Conservation (phyloP, 1,140 invertebrate genomes). For the Danaus plexippus region DNA sequence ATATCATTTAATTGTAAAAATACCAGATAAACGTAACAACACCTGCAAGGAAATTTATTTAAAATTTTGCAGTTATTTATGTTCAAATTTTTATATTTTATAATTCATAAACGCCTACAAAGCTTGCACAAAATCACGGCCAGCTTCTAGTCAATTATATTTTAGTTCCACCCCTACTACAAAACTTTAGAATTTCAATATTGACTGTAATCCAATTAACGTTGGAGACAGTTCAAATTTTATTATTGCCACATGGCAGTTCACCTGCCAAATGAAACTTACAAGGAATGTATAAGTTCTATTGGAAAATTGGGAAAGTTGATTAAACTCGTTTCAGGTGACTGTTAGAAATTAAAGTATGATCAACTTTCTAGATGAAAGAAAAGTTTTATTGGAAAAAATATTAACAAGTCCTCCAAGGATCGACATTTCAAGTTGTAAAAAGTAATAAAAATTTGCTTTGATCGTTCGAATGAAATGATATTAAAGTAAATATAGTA, state of each 20-base stretch:
- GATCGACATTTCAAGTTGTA: neutral
- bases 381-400: constrained; percentile 33
- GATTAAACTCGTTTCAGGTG: constrained; percentile 28
- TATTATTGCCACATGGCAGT: constrained; percentile 21
- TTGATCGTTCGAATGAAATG: no score
- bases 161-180: no score
- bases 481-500: no score
- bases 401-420: neutral
- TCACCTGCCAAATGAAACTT: constrained; percentile 19
- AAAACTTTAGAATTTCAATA: neutral
- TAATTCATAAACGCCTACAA: no score
- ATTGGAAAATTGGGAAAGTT: constrained; percentile 45
- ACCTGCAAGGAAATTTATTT: no score
- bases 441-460: neutral
- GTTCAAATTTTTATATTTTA: no score
- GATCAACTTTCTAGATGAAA: constrained; percentile 31
- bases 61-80: no score
- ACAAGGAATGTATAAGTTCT: constrained; percentile 37
- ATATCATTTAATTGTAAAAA: no score
- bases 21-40: no score
- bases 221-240: constrained; percentile 12
- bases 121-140: no score
- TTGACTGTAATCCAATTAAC: constrained; percentile 11
- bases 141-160: no score
- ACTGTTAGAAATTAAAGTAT: constrained; percentile 27